Evolutionary conservation across 2,797 vertebrate genomes (phyloP).

Genomic region (Macropus fuliginosus): DNA sequence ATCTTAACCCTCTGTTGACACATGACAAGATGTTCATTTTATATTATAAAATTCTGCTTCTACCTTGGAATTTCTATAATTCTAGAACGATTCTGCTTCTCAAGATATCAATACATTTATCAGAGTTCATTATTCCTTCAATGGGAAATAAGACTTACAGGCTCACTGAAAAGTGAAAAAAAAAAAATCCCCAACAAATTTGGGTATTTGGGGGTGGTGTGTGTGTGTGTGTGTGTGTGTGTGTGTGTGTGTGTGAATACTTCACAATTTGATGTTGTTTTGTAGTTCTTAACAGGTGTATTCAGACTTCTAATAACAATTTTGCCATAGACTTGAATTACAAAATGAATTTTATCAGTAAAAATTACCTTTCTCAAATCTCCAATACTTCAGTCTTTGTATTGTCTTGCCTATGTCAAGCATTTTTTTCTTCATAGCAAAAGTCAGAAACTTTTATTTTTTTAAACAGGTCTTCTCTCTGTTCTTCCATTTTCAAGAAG

Average conservation of each 20-base stretch:
- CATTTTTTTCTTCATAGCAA: background rate
- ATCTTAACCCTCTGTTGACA: background rate
- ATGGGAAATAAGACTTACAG: background rate
- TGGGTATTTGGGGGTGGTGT: background rate
- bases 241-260: background rate
- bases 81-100: background rate
- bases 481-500: background rate
- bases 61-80: background rate
- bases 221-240: background rate
- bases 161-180: background rate
- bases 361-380: background rate
- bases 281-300: background rate
- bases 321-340: background rate
- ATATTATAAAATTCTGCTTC: background rate
- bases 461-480: background rate
- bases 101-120: background rate
- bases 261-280: background rate
- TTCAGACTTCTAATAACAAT: background rate
- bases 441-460: background rate
- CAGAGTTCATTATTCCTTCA: background rate
- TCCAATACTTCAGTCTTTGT: background rate
- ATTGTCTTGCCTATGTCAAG: background rate
- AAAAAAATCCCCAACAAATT: background rate
- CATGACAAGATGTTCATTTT: background rate
- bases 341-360: background rate